Conservation (phyloP, 2,888 invertebrate species). For the Mesochorus sp. region DNA sequence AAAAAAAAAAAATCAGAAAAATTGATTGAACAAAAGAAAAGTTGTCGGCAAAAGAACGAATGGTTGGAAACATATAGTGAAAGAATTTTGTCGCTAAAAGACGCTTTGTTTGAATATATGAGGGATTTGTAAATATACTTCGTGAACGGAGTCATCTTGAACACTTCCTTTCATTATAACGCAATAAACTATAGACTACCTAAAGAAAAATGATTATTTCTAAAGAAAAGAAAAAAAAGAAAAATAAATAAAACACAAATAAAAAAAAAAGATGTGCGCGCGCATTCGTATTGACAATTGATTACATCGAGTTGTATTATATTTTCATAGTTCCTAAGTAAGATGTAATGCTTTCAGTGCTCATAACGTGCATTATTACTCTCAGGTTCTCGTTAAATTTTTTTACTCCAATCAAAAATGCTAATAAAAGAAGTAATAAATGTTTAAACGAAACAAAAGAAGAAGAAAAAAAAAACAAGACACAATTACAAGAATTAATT, state of each 20-base stretch:
- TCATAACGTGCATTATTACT: constrained; percentile 60
- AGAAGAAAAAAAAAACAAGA: constrained; percentile 20
- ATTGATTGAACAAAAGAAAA: background rate
- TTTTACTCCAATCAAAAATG: constrained; percentile 52
- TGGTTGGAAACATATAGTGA: constrained; percentile 19
- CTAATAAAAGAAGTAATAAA: constrained; percentile 17
- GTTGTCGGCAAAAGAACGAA: too few relatives aligned
- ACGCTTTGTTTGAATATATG: constrained; percentile 32
- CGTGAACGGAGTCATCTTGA: constrained; percentile 44
- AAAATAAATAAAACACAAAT: constrained; percentile 21
- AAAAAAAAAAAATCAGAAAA: constrained; percentile 6
- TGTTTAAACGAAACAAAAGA: constrained; percentile 7
- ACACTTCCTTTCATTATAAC: constrained; percentile 60
- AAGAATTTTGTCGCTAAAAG: constrained; percentile 21
- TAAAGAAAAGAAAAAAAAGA: constrained; percentile 35
- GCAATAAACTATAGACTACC: constrained; percentile 54
- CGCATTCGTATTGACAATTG: constrained; percentile 57
- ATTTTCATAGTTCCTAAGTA: constrained; percentile 73
- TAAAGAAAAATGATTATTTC: constrained; percentile 39
- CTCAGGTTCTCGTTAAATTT: constrained; percentile 60
- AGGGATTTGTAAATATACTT: constrained; percentile 60
- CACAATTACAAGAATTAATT: constrained; percentile 36
- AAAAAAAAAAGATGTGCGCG: constrained; percentile 30
- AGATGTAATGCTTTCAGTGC: constrained; percentile 67
- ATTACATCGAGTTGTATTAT: constrained; percentile 66